Percentiles rank a stretch among this genome's conserved stretches.
phyloP scores from a whole-genome alignment of 2,888 invertebrate species.

The Emmelina monodactyla region DNA sequence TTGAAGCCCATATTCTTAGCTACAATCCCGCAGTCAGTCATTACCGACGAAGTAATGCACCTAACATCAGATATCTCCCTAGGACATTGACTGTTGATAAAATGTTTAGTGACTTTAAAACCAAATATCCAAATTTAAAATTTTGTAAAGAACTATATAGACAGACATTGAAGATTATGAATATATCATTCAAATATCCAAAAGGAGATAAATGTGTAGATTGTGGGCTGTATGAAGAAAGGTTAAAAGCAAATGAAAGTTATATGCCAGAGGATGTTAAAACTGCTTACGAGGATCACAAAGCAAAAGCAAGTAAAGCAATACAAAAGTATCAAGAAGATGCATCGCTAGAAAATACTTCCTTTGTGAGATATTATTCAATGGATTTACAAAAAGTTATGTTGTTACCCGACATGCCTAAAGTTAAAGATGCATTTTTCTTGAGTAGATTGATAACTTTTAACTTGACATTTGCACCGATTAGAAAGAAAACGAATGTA shows the following conservation, averaged over 20 bases:
- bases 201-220: conserved; percentile 1
- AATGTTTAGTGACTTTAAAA: conserved; percentile 1
- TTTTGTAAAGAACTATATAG: not conserved
- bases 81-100: conserved; percentile 1
- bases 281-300: conserved; percentile 2
- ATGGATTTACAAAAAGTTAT: no score
- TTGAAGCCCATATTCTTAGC: conserved; percentile 2
- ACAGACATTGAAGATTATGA: conserved; percentile 1
- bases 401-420: not conserved
- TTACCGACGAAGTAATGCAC: conserved; percentile 3
- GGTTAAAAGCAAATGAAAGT: not conserved
- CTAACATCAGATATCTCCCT: not conserved
- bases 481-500: conserved; percentile 3
- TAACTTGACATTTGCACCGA: no score
- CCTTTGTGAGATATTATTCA: conserved; percentile 1
- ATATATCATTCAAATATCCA: conserved; percentile 1
- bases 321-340: not conserved
- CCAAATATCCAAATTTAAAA: conserved; percentile 1
- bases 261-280: not conserved
- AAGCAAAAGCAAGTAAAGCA: not conserved
- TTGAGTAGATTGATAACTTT: conserved; percentile 1
- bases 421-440: conserved; percentile 3
- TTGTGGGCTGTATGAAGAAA: conserved; percentile 1
- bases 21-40: conserved; percentile 3
- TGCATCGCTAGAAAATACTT: conserved; percentile 1